A percentile compares a stretch with the other conserved stretches of the same genome.
Evolutionary conservation across 2,888 invertebrate genomes (phyloP).

Genomic region (Pherbina coryleti): DNA sequence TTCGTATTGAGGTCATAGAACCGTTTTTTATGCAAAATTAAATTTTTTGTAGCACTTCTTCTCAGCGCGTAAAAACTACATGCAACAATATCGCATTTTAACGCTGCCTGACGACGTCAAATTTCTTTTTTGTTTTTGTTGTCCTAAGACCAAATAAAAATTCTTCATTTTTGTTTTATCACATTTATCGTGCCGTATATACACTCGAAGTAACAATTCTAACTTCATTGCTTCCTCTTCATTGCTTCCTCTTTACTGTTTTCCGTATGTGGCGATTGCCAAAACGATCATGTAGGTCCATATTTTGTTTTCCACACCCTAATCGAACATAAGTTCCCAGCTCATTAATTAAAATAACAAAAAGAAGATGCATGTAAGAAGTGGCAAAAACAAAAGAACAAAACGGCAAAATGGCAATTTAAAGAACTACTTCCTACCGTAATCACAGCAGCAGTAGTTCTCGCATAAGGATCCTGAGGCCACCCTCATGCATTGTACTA

Average conservation of each 20-base stretch:
- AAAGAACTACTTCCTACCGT: background rate
- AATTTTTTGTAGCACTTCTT: too few relatives aligned
- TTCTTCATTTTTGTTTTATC: too few relatives aligned
- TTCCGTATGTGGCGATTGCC: background rate
- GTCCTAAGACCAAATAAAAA: too few relatives aligned
- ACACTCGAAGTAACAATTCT: too few relatives aligned
- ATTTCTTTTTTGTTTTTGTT: too few relatives aligned
- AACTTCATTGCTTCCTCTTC: too few relatives aligned
- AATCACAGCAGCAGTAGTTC: conserved; percentile 22
- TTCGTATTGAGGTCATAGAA: too few relatives aligned
- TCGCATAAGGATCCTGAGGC: background rate
- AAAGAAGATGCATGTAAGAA: background rate
- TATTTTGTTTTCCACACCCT: background rate
- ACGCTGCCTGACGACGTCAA: too few relatives aligned
- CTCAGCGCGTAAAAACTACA: too few relatives aligned
- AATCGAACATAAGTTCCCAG: background rate
- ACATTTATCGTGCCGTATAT: too few relatives aligned
- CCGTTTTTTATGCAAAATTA: too few relatives aligned
- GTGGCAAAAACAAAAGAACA: conserved; percentile 5
- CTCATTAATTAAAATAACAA: conserved; percentile 34
- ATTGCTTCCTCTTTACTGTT: background rate
- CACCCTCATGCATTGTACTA: conserved; percentile 42
- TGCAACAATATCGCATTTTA: too few relatives aligned
- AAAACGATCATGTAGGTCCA: conserved; percentile 12
- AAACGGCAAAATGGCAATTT: conserved; percentile 31